A percentile compares a stretch with the other conserved stretches of the same genome.
Conservation (phyloP, 2,113 vertebrate genomes). For the Actenoides hombroni region DNA sequence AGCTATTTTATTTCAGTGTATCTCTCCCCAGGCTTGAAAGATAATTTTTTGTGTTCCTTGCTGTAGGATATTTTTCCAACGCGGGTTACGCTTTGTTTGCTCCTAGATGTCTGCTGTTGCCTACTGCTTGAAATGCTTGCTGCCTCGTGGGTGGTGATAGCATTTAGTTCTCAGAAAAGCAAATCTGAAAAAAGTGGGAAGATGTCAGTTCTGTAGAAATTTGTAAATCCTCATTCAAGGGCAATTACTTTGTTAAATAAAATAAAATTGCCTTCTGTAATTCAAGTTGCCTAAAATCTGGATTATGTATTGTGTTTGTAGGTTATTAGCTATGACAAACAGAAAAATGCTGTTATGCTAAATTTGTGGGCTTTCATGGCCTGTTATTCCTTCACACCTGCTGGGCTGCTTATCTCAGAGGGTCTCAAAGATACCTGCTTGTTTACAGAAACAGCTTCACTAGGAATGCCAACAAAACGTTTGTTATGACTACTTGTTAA, state of each 20-base stretch:
- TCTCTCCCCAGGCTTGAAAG: not conserved
- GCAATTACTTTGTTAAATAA: not conserved
- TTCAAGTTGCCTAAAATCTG: not conserved
- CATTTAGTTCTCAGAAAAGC: not conserved
- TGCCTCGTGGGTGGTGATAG: not conserved
- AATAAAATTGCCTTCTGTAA: not conserved
- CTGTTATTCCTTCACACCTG: not conserved
- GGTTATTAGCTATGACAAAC: not conserved
- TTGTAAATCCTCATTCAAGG: not conserved
- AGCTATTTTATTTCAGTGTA: not conserved
- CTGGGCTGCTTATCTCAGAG: not conserved
- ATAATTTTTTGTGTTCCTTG: not conserved
- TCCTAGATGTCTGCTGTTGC: not conserved
- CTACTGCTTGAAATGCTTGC: not conserved
- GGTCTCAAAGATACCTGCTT: not conserved
- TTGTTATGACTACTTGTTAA: slow-evolving; percentile 4
- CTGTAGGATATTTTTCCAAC: not conserved
- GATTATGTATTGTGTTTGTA: not conserved
- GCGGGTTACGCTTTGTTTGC: not conserved
- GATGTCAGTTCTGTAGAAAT: not conserved
- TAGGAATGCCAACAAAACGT: not conserved
- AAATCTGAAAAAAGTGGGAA: not conserved
- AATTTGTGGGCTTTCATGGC: not conserved
- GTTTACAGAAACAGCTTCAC: not conserved
- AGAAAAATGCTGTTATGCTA: not conserved